Evolutionary conservation across 2,888 invertebrate genomes (phyloP).

Genomic region (Cheilosia vernalis): DNA sequence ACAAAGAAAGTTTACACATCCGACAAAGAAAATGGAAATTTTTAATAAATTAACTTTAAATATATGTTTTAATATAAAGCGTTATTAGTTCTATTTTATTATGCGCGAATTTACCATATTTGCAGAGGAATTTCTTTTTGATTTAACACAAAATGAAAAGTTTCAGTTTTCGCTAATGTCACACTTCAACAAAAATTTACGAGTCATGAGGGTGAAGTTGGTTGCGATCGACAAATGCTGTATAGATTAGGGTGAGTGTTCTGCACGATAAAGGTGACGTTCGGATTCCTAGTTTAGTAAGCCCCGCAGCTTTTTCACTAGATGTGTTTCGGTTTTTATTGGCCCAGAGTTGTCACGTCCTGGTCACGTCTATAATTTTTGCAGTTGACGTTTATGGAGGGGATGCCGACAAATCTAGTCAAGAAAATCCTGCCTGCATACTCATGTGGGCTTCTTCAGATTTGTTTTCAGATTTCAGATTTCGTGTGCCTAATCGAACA

Average conservation of each 20-base stretch:
- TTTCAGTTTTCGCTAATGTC: conserved; percentile 57
- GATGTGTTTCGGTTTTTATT: no score
- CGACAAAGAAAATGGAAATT: conserved; percentile 17
- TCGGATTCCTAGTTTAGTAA: no score
- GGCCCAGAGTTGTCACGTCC: no score
- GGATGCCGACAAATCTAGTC: no score
- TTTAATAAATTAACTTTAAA: not conserved
- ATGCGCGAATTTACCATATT: conserved; percentile 60
- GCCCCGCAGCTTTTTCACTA: no score
- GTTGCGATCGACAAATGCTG: not conserved
- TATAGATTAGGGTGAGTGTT: not conserved
- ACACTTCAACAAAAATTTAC: conserved; percentile 74
- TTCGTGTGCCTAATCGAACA: no score
- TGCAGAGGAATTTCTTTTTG: conserved; percentile 49
- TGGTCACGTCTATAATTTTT: no score
- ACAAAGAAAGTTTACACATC: conserved; percentile 50
- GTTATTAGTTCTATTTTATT: not conserved
- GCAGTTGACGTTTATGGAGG: no score
- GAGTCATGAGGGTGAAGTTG: conserved; percentile 70
- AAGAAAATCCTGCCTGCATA: no score
- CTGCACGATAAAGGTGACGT: not conserved
- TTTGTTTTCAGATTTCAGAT: no score
- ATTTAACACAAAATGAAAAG: conserved; percentile 62
- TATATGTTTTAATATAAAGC: not conserved
- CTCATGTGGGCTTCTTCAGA: no score